Evolutionary conservation across 2,797 vertebrate genomes (phyloP).

Genomic region (Odontamblyopus lacepedii): DNA sequence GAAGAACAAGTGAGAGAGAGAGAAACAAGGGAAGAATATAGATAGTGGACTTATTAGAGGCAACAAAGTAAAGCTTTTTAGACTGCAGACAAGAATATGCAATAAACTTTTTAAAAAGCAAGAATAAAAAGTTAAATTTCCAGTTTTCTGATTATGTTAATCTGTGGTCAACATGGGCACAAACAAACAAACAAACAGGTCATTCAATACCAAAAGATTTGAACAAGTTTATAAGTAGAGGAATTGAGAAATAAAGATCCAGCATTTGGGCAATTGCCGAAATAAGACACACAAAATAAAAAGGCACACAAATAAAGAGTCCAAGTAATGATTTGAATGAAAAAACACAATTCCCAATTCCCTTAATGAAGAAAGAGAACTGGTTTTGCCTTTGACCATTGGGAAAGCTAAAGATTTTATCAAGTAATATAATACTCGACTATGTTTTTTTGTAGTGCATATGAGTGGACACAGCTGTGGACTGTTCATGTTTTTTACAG

Average conservation of each 20-base stretch:
- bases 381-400: neutral
- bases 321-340: neutral
- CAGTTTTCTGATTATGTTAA: neutral
- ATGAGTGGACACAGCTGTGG: neutral
- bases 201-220: no score
- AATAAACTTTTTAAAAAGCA: neutral
- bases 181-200: no score
- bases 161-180: no score
- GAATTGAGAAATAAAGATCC: neutral
- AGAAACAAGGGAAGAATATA: slow-evolving; percentile 3
- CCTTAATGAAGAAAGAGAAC: slow-evolving; percentile 3
- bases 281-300: neutral
- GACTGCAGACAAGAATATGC: neutral
- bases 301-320: neutral
- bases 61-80: neutral
- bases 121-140: neutral
- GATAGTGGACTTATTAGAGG: neutral
- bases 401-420: neutral
- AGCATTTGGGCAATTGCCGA: neutral
- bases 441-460: neutral
- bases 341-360: neutral
- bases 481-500: neutral
- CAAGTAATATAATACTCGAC: neutral
- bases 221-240: neutral
- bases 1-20: neutral